These are phyloP conservation scores for Lepisosteus oculatus DNA, from an alignment of 2,113 vertebrate genomes.

Conservation along the genomic window DNA sequence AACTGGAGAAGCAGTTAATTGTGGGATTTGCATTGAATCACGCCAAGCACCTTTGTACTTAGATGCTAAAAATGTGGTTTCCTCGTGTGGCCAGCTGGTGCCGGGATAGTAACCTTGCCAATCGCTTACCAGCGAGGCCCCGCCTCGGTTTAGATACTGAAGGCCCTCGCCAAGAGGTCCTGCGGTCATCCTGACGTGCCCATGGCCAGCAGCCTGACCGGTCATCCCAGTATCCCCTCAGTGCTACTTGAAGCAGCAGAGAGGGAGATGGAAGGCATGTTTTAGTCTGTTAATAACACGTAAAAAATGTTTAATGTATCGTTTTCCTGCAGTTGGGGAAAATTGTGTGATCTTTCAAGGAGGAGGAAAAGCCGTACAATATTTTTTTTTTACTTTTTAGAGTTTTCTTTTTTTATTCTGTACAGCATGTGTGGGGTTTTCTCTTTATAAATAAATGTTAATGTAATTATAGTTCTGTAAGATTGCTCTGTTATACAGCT, in stretches of 20 bases:
- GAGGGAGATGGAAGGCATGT: background rate
- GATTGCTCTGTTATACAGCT: conserved; percentile 30
- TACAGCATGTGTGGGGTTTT: conserved; percentile 58
- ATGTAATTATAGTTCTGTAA: conserved; percentile 53
- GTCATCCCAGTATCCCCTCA: background rate
- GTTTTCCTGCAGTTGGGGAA: conserved; percentile 35
- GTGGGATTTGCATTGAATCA: too few relatives aligned
- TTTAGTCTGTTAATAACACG: background rate
- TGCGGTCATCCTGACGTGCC: too few relatives aligned
- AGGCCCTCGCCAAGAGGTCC: too few relatives aligned
- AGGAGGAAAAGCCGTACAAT: conserved; percentile 16
- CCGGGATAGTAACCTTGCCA: too few relatives aligned
- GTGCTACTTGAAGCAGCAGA: background rate
- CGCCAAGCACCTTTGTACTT: too few relatives aligned
- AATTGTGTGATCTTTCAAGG: conserved; percentile 10
- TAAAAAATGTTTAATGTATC: conserved; percentile 44
- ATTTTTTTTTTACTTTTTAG: conserved; percentile 25
- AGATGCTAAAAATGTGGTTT: too few relatives aligned
- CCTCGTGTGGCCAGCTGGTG: too few relatives aligned
- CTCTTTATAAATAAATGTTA: conserved; percentile 58
- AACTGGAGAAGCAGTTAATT: too few relatives aligned
- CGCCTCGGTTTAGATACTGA: too few relatives aligned
- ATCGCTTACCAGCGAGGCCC: too few relatives aligned
- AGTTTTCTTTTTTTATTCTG: conserved; percentile 47
- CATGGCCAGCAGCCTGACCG: too few relatives aligned